phyloP scores from a whole-genome alignment of 2,113 vertebrate species.

The Baryphthengus martii region DNA sequence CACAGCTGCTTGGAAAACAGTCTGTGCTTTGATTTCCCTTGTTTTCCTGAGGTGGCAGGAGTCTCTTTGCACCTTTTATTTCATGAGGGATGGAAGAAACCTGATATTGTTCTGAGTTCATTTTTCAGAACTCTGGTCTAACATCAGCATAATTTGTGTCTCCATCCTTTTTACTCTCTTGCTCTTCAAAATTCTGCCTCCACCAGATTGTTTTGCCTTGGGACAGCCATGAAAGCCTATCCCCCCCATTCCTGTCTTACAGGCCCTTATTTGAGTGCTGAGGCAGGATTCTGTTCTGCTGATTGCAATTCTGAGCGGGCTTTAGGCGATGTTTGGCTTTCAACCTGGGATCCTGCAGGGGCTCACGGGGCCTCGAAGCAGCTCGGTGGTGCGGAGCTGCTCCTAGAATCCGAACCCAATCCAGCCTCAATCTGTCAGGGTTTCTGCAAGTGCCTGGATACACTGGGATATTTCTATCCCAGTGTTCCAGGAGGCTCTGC shows the following conservation, averaged over 20 bases:
- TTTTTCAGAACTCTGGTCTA: neutral
- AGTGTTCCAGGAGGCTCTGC: neutral
- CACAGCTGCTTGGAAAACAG: neutral
- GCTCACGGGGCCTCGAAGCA: neutral
- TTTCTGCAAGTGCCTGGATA: neutral
- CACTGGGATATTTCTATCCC: neutral
- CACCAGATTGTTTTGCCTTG: fast-evolving
- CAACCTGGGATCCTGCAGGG: neutral
- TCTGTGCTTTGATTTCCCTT: neutral
- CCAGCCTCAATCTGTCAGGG: neutral
- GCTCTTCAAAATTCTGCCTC: neutral
- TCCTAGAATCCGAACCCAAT: neutral
- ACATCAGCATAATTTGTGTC: neutral
- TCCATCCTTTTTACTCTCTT: neutral
- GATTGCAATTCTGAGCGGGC: neutral
- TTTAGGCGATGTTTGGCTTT: neutral
- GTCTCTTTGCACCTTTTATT: neutral
- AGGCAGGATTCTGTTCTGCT: neutral
- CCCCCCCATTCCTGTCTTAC: fast-evolving
- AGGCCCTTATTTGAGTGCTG: neutral
- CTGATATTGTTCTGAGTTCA: fast-evolving
- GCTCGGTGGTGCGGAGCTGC: neutral
- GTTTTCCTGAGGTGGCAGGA: neutral
- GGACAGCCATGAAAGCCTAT: too few relatives aligned
- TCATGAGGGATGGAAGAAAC: fast-evolving